phyloP scores from a whole-genome alignment of 1,140 invertebrate species.

The Aphaenogaster rudis region DNA sequence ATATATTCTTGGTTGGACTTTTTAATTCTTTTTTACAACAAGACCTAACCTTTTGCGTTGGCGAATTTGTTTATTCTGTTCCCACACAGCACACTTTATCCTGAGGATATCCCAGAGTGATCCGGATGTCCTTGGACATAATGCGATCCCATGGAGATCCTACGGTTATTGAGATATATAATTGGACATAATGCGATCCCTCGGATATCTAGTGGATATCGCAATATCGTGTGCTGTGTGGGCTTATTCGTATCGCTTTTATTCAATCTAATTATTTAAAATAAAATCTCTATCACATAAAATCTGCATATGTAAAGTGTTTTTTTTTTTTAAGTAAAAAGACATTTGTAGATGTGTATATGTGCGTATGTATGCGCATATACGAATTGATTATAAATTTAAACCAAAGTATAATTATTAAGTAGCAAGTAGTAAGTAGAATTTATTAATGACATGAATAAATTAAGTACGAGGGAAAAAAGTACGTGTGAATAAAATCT shows the following conservation, averaged over 20 bases:
- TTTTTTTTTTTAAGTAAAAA: not conserved
- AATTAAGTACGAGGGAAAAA: constrained; percentile 32
- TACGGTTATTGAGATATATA: too few relatives aligned
- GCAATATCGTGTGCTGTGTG: too few relatives aligned
- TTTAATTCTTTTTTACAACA: not conserved
- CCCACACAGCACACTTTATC: too few relatives aligned
- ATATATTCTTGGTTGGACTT: constrained; percentile 2
- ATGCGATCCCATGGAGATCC: too few relatives aligned
- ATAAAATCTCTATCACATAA: not conserved
- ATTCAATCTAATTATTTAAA: constrained; percentile 17
- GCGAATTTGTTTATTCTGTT: not conserved
- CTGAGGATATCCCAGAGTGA: too few relatives aligned
- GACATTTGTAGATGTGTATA: not conserved
- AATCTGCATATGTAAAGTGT: not conserved
- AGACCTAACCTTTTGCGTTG: not conserved
- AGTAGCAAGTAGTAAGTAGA: not conserved
- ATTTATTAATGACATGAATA: constrained; percentile 16
- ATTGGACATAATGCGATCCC: too few relatives aligned
- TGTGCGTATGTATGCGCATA: not conserved
- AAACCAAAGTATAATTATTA: not conserved
- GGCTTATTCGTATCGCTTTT: not conserved
- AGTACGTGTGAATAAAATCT: not conserved
- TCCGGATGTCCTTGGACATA: too few relatives aligned
- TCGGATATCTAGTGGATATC: too few relatives aligned
- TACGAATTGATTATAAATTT: not conserved